Conservation (phyloP, 2,888 invertebrate species). For the Coleophora deauratella region DNA sequence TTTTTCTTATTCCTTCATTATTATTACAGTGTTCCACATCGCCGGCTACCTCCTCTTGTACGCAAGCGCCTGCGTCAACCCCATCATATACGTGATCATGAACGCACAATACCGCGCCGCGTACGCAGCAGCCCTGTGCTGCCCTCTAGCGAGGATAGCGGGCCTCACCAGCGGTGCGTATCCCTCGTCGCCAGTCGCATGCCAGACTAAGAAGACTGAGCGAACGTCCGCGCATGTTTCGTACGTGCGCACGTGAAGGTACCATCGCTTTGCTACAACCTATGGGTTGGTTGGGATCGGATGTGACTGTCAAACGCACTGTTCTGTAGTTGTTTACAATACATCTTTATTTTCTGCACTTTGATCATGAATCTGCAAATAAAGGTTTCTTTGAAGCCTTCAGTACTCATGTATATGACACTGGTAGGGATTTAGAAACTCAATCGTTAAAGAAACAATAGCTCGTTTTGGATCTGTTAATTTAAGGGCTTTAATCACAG, state of each 20-base stretch:
- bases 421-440: no score
- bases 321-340: no score
- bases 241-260: constrained; percentile 65
- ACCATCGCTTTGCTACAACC: constrained; percentile 27
- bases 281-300: no score
- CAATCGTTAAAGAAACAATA: no score
- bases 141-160: constrained; percentile 71
- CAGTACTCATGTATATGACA: no score
- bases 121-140: constrained; percentile 86
- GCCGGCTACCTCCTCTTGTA: constrained; percentile 90
- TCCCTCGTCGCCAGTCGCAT: constrained; percentile 58
- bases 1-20: neutral
- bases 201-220: constrained; percentile 45
- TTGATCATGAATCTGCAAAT: no score
- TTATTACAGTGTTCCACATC: constrained; percentile 77
- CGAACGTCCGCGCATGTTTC: constrained; percentile 54
- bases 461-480: no score
- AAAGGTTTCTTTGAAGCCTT: no score
- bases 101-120: constrained; percentile 94
- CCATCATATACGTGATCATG: constrained; percentile 96
- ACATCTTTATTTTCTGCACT: no score
- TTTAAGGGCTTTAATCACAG: no score
- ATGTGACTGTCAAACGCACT: no score
- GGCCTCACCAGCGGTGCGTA: constrained; percentile 77
- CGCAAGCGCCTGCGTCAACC: constrained; percentile 92